Evolutionary conservation across 23 tunicate species (phyloP).

Genomic region (Ascidia mentula): DNA sequence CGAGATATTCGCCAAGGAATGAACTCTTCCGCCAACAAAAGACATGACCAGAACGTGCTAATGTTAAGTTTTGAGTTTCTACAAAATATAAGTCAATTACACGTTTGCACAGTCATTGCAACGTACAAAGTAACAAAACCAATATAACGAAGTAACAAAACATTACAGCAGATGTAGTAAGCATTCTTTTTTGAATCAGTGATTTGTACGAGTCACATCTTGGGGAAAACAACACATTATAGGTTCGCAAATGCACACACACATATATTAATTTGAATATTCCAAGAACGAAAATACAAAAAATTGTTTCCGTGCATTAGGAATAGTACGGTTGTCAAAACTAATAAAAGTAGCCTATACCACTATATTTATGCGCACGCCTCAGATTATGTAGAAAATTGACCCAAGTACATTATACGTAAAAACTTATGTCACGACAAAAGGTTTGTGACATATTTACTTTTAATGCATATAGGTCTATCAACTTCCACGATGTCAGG

Average conservation of each 20-base stretch:
- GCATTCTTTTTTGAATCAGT: background rate
- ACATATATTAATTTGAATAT: too few relatives aligned
- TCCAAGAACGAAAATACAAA: too few relatives aligned
- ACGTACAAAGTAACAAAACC: background rate
- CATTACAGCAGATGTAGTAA: background rate
- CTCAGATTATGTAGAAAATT: too few relatives aligned
- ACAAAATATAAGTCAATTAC: background rate
- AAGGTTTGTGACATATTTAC: too few relatives aligned
- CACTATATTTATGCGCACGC: too few relatives aligned
- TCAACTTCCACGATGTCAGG: too few relatives aligned
- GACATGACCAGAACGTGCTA: conserved; percentile 15
- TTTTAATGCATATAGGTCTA: too few relatives aligned
- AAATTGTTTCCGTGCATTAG: too few relatives aligned
- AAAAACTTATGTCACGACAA: too few relatives aligned
- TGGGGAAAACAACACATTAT: conserved; percentile 52
- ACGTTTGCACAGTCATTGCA: background rate
- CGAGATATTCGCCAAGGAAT: conserved; percentile 53
- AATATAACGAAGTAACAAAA: background rate
- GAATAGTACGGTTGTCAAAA: too few relatives aligned
- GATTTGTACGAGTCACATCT: conserved; percentile 44
- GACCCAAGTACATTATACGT: too few relatives aligned
- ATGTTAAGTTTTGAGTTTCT: background rate
- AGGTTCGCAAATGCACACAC: conserved; percentile 81
- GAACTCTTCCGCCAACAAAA: conserved; percentile 29
- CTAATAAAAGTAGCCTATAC: too few relatives aligned